These are phyloP conservation scores for Drosophila melanica DNA, from an alignment of 1,140 invertebrate genomes.

Conservation along the genomic window DNA sequence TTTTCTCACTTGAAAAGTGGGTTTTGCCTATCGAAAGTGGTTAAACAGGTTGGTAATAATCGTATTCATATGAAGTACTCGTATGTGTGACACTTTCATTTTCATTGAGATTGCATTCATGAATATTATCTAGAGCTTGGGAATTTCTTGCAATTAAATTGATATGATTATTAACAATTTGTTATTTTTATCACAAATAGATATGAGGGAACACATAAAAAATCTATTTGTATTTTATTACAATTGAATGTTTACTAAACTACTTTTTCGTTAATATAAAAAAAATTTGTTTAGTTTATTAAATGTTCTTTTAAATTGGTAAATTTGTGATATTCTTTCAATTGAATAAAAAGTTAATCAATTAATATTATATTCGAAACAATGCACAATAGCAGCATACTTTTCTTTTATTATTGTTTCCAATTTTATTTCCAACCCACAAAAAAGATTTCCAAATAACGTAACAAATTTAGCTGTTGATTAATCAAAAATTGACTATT, in stretches of 20 bases:
- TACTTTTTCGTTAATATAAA: too few species aligned
- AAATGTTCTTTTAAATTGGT: too few species aligned
- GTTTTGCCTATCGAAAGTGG: slow-evolving; percentile 67
- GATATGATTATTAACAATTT: background rate
- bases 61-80: slow-evolving; percentile 33
- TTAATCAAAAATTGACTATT: slow-evolving; percentile 38
- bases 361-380: too few species aligned
- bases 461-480: slow-evolving; percentile 11
- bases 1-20: slow-evolving; percentile 17
- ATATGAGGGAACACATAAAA: background rate
- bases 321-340: too few species aligned
- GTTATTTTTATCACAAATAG: background rate
- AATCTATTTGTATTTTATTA: too few species aligned
- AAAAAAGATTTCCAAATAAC: background rate
- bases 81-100: slow-evolving; percentile 64
- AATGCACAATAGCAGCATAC: too few species aligned
- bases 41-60: slow-evolving; percentile 39
- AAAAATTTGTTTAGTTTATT: too few species aligned
- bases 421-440: background rate
- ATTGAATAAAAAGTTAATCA: too few species aligned
- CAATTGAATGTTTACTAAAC: too few species aligned
- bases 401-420: too few species aligned
- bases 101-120: slow-evolving; percentile 38
- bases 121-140: slow-evolving; percentile 1
- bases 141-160: slow-evolving; percentile 14